phyloP scores from a whole-genome alignment of 2,797 vertebrate genomes.

The Glossophaga mutica region DNA sequence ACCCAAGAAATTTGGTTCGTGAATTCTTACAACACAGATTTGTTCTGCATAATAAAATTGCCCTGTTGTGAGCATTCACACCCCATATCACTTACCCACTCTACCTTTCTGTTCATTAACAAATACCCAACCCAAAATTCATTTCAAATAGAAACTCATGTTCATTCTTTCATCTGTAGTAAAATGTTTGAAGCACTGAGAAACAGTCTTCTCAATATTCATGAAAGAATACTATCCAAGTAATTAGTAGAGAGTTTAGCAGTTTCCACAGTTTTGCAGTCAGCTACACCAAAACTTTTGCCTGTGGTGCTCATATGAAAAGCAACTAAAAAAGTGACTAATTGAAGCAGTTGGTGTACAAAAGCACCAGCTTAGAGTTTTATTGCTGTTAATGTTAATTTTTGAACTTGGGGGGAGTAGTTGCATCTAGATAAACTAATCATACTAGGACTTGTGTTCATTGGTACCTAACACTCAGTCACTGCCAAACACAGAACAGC shows the following conservation, averaged over 20 bases:
- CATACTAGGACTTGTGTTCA: neutral
- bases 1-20: conserved; percentile 9
- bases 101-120: conserved; percentile 6
- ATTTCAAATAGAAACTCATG: neutral
- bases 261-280: conserved; percentile 51
- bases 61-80: neutral
- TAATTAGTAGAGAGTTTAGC: conserved; percentile 63
- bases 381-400: conserved; percentile 19
- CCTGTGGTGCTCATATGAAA: conserved; percentile 56
- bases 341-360: conserved; percentile 30
- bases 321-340: conserved; percentile 39
- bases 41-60: conserved; percentile 38
- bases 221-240: conserved; percentile 57
- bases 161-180: conserved; percentile 42
- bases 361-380: conserved; percentile 26
- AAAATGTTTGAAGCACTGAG: conserved; percentile 54
- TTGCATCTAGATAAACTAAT: conserved; percentile 1
- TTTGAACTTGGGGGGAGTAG: neutral
- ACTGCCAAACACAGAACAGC: neutral
- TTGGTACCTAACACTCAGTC: neutral
- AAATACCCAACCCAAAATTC: neutral
- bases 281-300: conserved; percentile 55
- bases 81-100: neutral
- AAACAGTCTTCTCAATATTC: conserved; percentile 65
- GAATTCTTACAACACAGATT: conserved; percentile 46